phyloP scores from a whole-genome alignment of 2,113 vertebrate species.

The Chlamydotis undulata region DNA sequence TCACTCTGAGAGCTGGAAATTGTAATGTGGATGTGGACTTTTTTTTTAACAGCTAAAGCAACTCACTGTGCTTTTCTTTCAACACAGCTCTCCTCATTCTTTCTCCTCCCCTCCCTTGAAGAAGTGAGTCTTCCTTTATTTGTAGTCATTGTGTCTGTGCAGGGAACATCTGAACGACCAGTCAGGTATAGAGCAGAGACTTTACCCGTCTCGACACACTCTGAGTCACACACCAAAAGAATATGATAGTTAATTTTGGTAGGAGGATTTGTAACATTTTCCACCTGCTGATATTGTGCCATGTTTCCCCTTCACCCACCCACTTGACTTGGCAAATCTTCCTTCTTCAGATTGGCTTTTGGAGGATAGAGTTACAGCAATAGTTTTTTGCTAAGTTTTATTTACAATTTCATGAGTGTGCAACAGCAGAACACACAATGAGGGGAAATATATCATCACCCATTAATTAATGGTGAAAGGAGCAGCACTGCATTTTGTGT shows the following conservation, averaged over 20 bases:
- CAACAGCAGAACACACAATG: not conserved
- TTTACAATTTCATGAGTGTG: not conserved
- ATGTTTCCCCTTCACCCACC: conserved; percentile 61
- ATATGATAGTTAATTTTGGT: conserved; percentile 63
- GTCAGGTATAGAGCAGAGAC: conserved; percentile 28
- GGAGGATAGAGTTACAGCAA: not conserved
- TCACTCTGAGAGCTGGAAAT: not conserved
- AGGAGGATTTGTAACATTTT: conserved; percentile 68
- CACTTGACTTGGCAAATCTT: conserved; percentile 47
- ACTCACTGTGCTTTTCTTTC: not conserved
- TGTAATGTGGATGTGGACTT: not conserved
- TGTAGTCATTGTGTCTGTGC: conserved; percentile 19
- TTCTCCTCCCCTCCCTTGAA: not conserved
- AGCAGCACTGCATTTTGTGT: not conserved
- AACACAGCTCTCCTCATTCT: not conserved
- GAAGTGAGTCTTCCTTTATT: conserved; percentile 7
- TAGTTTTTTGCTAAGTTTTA: not conserved
- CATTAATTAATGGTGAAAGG: not conserved
- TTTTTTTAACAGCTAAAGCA: not conserved
- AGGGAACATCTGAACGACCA: conserved; percentile 34
- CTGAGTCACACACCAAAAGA: conserved; percentile 63
- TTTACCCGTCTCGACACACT: conserved; percentile 5
- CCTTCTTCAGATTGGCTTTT: conserved; percentile 21
- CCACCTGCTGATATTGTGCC: conserved; percentile 54
- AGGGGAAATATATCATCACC: not conserved